Evolutionary conservation across 1,140 invertebrate species (phyloP), one percentile per base, ranked within the genome.

Genomic region (Apis florea): DNA sequence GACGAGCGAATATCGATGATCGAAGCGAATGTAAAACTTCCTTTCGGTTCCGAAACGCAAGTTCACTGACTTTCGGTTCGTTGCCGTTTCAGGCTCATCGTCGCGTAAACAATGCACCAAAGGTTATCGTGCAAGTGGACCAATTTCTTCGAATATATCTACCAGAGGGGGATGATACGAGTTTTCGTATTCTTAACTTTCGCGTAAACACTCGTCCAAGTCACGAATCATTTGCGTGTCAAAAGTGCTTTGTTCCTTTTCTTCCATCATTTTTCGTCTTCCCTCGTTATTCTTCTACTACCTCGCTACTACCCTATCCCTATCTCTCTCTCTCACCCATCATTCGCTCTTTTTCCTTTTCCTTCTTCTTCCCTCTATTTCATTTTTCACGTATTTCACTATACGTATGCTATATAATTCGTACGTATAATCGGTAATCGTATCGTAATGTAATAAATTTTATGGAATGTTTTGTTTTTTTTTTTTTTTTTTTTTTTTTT

Each of bases 91-190:
- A 75, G 70, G 72, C 61, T 79, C 70, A 64, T 83, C 49, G 66
- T 83, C 49, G 70, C 64, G 17, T 61, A n/a, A 17, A 53, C 53
- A 61, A 75, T 81, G 76, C 54, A 75, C 15, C 73, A 66, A 78
- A 75, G 84, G 80, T 85, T 86, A 86, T 86, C 80, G 64, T 17
- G 2, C 47, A 80, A 75, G 59, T 78, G 58, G 56, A 70, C 63
- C 67, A 82, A 85, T 82, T 85, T 85, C 61, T 84, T 51, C 67
- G 56, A 31, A 49, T 83, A 49, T 83, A 76, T 85, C 83, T 68
- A n/a, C 21, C 5, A 59, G 15, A 71, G 56, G 54, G 49, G 70
- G 21, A 40, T 17, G 66, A 49, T 24, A 64, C 68, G 61, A 79
- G 59, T 77, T 78, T 78, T 56, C 53, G 70, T 74, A 51, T 69